These are phyloP conservation scores for Cecropterus lyciades DNA, from an alignment of 1,140 invertebrate species.

Conservation along the genomic window DNA sequence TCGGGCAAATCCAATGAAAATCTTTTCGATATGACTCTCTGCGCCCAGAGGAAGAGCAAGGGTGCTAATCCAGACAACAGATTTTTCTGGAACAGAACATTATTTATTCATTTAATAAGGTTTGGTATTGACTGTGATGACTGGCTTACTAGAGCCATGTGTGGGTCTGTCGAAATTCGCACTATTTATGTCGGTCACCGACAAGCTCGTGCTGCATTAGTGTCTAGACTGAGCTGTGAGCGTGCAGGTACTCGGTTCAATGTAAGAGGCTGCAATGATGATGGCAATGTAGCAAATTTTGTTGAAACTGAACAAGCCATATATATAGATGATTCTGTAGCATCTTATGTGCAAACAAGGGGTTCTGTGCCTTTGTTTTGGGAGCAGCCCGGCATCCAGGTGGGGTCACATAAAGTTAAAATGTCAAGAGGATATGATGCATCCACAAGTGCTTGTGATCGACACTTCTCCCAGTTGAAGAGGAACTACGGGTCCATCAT, in stretches of 20 bases:
- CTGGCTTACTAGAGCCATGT: conserved; percentile 97
- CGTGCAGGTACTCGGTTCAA: conserved; percentile 98
- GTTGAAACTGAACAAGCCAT: conserved; percentile 99
- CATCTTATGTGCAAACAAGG: conserved; percentile 94
- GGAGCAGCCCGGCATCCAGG: conserved; percentile 99
- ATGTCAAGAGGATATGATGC: conserved; percentile 97
- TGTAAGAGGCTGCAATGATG: conserved; percentile 99
- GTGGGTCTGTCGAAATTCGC: conserved; percentile 97
- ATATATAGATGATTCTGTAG: conserved; percentile 94
- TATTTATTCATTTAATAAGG: conserved; percentile 95
- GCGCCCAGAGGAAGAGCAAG: conserved; percentile 93
- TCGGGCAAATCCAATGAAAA: conserved; percentile 72
- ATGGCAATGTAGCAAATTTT: conserved; percentile 99
- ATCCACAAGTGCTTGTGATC: conserved; percentile 95
- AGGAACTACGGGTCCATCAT: conserved; percentile 96
- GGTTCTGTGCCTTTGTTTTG: conserved; percentile 99
- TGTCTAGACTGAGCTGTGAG: conserved; percentile 98
- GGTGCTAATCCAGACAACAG: conserved; percentile 93
- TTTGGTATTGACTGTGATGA: conserved; percentile 94
- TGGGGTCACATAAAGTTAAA: conserved; percentile 99
- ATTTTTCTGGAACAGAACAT: conserved; percentile 98
- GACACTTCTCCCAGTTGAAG: conserved; percentile 94
- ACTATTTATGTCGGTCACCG: conserved; percentile 97
- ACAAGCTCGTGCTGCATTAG: conserved; percentile 96
- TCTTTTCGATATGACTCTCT: conserved; percentile 94